Percentiles rank a stretch among this genome's conserved stretches.
phyloP scores from a whole-genome alignment of 2,888 invertebrate species.

The Standfussiana lucernea region DNA sequence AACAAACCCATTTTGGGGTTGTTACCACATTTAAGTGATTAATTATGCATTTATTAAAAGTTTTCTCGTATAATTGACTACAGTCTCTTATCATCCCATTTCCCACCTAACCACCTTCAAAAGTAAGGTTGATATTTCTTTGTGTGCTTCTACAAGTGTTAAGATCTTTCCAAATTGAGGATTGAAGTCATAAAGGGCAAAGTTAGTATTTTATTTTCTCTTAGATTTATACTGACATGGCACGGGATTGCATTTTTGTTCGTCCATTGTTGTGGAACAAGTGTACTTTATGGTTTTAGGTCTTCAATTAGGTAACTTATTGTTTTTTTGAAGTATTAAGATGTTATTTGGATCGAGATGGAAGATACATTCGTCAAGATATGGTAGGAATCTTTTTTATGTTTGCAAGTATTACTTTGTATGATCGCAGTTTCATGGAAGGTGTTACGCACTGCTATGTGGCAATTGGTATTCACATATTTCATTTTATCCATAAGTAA shows the following conservation, averaged over 20 bases:
- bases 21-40: constrained; percentile 76
- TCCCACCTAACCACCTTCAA: neutral
- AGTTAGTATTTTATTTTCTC: constrained; percentile 85
- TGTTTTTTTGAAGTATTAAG: constrained; percentile 33
- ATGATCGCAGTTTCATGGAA: neutral
- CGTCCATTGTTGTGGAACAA: constrained; percentile 78
- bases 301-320: constrained; percentile 71
- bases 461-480: neutral
- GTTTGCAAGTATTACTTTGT: neutral
- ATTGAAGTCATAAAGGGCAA: constrained; percentile 75
- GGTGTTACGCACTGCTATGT: too few species aligned
- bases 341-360: neutral
- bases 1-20: constrained; percentile 62
- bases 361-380: neutral
- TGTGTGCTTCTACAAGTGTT: neutral
- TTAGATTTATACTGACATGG: constrained; percentile 86
- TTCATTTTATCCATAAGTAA: neutral
- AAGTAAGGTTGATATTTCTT: constrained; percentile 26
- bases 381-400: neutral
- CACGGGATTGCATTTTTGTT: constrained; percentile 86
- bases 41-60: constrained; percentile 82
- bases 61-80: constrained; percentile 70
- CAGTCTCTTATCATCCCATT: neutral
- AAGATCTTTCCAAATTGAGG: constrained; percentile 35
- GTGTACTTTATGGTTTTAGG: constrained; percentile 74